Base-by-base conservation (phyloP, 2,888 invertebrate genomes). In the Callinectes sapidus region DNA sequence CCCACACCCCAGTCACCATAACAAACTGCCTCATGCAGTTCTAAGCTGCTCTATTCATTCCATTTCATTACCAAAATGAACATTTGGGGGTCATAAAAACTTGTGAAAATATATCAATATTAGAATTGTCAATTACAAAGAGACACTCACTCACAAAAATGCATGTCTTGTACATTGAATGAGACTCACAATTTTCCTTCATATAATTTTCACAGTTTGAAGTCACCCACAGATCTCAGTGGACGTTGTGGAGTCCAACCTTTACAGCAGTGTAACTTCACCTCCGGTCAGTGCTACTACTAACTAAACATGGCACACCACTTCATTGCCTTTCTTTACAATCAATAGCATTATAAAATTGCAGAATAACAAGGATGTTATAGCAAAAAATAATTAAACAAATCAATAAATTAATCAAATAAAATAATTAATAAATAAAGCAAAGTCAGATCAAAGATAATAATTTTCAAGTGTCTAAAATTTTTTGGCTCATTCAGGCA, bases 151-250 rank as follows among this genome's bases (percentile, higher is more conserved):
- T 61, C 71, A 28, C 16, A 13, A 81, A 81, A 81, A 35, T 81
- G 35, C 32, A 35, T 81, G 35, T 81, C n/a, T 81, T 81, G 81
- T 81, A 81, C 81, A 81, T 81, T 81, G 35, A 32, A 81, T 81
- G 81, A 81, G 81, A 81, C 81, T 81, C 81, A 81, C 28, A 35
- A 81, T 81, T 81, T 81, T 35, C 10, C 35, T 18, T 81, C 81
- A 81, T n/a, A 35, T 54, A 3, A 2, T 48, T 87, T 87, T 87
- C 54, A 54, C 42, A 42, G 28, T 13, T 54, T 16, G 32, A 81
- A 35, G 81, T 32, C 16, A 81, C 35, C 35, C 81, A 81, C 81
- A 32, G 2, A 81, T 81, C 81, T 81, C 16, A 35, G 3, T 81
- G 81, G 10, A 86, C 39, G n/a, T 86, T 85, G 32, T n/a, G 16